Conservation (phyloP, 2,888 invertebrate genomes). For the Chymomyza amoena region DNA sequence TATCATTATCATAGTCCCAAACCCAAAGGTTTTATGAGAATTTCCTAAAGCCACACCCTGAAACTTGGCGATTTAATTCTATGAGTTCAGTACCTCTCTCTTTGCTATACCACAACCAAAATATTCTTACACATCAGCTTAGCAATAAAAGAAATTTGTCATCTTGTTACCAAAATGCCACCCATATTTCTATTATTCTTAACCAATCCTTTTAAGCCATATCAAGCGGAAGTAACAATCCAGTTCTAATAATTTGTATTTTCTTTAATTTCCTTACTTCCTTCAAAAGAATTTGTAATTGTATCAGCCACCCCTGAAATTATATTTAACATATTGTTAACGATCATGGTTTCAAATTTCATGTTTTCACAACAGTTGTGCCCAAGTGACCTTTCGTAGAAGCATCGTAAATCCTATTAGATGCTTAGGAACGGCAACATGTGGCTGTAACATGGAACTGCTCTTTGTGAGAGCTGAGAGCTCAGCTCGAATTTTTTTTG, state of each 20-base stretch:
- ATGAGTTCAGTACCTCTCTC: too few relatives aligned
- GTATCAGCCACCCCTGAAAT: background rate
- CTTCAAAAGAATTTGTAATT: background rate
- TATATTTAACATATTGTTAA: background rate
- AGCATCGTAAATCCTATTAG: constrained; percentile 63
- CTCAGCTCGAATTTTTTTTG: constrained; percentile 17
- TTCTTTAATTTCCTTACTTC: background rate
- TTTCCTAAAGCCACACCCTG: too few relatives aligned
- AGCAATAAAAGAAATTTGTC: background rate
- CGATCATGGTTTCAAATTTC: constrained; percentile 49
- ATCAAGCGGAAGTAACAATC: background rate
- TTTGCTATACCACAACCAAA: too few relatives aligned
- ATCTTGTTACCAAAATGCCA: background rate
- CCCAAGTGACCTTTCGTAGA: constrained; percentile 29
- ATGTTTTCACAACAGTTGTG: constrained; percentile 54
- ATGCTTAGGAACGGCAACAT: constrained; percentile 53
- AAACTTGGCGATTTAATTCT: too few relatives aligned
- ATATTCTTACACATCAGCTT: background rate
- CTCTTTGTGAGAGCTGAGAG: constrained; percentile 12
- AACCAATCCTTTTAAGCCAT: background rate
- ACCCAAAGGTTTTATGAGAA: too few relatives aligned
- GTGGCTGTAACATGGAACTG: constrained; percentile 38
- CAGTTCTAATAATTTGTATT: background rate
- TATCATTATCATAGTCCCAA: too few relatives aligned
- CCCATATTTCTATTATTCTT: too few relatives aligned